Conservation (phyloP, 2,888 invertebrate species). For the Lithophane ornitopus region DNA sequence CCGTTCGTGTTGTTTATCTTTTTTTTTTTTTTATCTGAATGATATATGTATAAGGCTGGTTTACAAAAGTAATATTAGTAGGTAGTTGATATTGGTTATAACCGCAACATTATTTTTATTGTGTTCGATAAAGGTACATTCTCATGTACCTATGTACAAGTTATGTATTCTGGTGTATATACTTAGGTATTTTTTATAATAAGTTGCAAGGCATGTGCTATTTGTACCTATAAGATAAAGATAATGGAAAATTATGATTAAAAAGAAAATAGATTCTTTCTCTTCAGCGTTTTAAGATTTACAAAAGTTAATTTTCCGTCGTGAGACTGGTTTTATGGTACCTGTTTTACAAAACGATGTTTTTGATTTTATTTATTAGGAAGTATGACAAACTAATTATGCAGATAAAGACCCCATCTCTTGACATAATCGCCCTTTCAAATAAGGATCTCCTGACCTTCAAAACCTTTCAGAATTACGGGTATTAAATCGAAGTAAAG, state of each 20-base stretch:
- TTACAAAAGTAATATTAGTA: conserved; percentile 14
- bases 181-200: neutral
- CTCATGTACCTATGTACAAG: neutral
- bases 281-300: neutral
- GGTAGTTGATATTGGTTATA: conserved; percentile 17
- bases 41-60: neutral
- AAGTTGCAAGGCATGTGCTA: neutral
- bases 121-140: neutral
- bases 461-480: conserved; percentile 25
- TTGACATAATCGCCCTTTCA: conserved; percentile 22
- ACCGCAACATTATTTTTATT: conserved; percentile 25
- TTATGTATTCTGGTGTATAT: neutral
- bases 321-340: neutral
- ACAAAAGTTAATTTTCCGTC: no score
- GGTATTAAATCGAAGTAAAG: conserved; percentile 33
- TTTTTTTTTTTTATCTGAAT: conserved; percentile 51
- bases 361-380: neutral
- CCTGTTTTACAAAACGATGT: neutral
- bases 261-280: neutral
- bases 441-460: conserved; percentile 24
- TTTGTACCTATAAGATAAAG: neutral
- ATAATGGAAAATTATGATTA: neutral
- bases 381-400: conserved; percentile 8
- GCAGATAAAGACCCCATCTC: neutral
- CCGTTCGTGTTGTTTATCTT: conserved; percentile 28